Evolutionary conservation across 2,113 vertebrate species (phyloP).

Genomic region (Addax nasomaculatus): DNA sequence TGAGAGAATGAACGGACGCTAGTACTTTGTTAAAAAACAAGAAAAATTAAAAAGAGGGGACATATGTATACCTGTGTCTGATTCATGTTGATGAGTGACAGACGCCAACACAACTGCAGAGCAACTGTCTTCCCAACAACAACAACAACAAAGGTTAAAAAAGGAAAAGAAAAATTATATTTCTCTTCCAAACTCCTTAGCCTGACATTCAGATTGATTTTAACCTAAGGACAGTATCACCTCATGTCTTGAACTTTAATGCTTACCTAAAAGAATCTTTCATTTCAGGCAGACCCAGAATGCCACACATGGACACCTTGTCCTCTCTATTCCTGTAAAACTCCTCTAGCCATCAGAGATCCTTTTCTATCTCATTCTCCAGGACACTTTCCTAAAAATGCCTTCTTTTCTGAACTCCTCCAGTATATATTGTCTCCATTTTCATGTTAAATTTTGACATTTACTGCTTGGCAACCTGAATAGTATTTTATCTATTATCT

Average conservation of each 20-base stretch:
- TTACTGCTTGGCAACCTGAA: neutral
- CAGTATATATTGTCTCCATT: neutral
- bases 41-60: neutral
- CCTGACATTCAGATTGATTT: neutral
- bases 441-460: neutral
- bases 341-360: neutral
- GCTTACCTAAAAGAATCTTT: neutral
- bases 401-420: neutral
- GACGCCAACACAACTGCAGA: neutral
- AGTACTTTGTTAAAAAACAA: neutral
- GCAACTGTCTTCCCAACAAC: neutral
- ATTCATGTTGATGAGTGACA: neutral
- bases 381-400: neutral
- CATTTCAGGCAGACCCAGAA: neutral
- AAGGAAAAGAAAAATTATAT: neutral
- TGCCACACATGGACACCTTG: accelerated
- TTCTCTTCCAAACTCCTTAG: neutral
- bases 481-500: neutral
- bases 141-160: neutral
- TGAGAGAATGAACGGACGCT: neutral
- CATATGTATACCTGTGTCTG: neutral
- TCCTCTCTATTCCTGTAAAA: neutral
- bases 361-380: neutral
- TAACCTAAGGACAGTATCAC: neutral
- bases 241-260: neutral